Evolutionary conservation across 2,888 invertebrate species (phyloP), one percentile per base, ranked within the genome.

Genomic region (Drosophila mimica): DNA sequence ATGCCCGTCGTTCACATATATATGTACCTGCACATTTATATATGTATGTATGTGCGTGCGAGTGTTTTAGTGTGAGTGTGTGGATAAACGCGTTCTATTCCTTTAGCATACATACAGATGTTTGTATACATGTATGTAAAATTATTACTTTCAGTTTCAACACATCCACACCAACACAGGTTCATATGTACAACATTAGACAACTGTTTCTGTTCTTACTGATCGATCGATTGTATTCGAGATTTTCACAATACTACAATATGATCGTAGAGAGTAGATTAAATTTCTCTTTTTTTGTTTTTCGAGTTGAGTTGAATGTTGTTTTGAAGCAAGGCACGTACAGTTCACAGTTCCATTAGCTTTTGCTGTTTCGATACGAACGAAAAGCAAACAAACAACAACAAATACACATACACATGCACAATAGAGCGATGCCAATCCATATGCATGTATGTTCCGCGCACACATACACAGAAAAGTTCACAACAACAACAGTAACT

Each of bases 401-500:
- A 71, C 62, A 67, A 76, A 83, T 66, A 63, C 72, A 77, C 54
- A 60, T 72, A 69, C 73, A 56, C 25, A 56, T 38, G 15, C 15
- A 46, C 46, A 46, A 46, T 46, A 46, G 46, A 56, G 56, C 69
- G 81, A 81, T 73, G 82, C 67, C 77, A 76, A 70, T 65, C 58
- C 72, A 71, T 43, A 70, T 65, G 69, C 67, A 70, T 64, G 64
- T 70, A 74, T 79, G 69, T 69, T 71, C 74, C 69, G 66, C 71
- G 81, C 77, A 82, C 82, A 76, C 69, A 84, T 72, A 75, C 36
- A 56, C 28, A 56, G n/a, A 77, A 83, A 76, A 81, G 89, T 81
- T 83, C 84, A 85, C 87, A 78, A 75, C 83, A 76, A 79, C 83
- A 83, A 76, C 83, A 83, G 85, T 88, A 83, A 83, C 88, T 83